These are phyloP conservation scores for Drosophila persimilis DNA, from an alignment of 1,140 invertebrate genomes.

Conservation along the genomic window DNA sequence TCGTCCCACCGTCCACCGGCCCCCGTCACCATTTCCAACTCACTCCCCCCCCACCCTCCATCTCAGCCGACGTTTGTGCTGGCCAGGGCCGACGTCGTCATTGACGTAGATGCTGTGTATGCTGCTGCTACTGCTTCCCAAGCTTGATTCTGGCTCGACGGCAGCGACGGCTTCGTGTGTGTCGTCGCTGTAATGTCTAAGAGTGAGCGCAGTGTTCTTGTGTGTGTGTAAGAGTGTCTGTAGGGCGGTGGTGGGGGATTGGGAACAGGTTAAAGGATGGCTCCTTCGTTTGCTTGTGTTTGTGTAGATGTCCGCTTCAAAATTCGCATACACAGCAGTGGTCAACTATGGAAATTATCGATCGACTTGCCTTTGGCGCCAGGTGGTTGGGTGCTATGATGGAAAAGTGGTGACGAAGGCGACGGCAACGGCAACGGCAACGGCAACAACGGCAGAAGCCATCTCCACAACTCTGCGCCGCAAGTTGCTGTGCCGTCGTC, in stretches of 20 bases:
- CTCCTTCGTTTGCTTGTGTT: conserved; percentile 63
- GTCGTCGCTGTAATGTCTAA: conserved; percentile 67
- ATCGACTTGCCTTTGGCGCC: conserved; percentile 81
- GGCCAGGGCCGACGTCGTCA: conserved; percentile 35
- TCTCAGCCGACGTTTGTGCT: conserved; percentile 31
- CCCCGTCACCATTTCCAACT: conserved; percentile 32
- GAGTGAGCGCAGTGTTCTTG: conserved; percentile 52
- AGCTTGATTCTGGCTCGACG: conserved; percentile 71
- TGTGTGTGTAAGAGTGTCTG: conserved; percentile 35
- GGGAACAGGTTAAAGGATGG: conserved; percentile 61
- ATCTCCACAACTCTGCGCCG: conserved; percentile 73
- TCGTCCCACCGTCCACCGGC: conserved; percentile 17
- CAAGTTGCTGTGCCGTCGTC: conserved; percentile 47
- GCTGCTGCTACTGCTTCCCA: conserved; percentile 60
- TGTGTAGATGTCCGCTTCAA: conserved; percentile 82
- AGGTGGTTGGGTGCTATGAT: conserved; percentile 79
- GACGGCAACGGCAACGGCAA: conserved; percentile 46
- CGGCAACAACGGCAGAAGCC: conserved; percentile 66
- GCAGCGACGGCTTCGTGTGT: conserved; percentile 47
- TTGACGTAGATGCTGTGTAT: conserved; percentile 57
- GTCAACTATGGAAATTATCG: conserved; percentile 83
- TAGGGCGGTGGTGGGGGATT: conserved; percentile 10
- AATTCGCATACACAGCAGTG: conserved; percentile 83
- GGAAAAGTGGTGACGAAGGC: conserved; percentile 76
- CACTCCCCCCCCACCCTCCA: conserved; percentile 15